These are phyloP conservation scores for Datnioides undecimradiatus DNA, from an alignment of 2,113 vertebrate species.

Conservation along the genomic window DNA sequence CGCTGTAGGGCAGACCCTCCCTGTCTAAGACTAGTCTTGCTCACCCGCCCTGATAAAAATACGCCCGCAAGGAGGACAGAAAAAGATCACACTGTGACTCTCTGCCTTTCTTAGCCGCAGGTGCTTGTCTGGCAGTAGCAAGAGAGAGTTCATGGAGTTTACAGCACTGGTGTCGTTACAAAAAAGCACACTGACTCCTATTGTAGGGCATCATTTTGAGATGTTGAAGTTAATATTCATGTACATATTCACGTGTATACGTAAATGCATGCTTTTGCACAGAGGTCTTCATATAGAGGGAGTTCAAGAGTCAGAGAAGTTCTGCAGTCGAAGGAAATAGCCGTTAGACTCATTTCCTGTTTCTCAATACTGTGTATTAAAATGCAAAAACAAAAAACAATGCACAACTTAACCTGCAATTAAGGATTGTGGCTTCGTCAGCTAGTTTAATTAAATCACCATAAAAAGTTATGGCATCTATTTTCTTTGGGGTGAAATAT, in stretches of 20 bases:
- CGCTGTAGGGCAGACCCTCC: slow-evolving; percentile 57
- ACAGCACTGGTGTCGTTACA: slow-evolving; percentile 21
- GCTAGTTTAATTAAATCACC: neutral
- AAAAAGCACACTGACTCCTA: neutral
- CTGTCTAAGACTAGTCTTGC: slow-evolving; percentile 48
- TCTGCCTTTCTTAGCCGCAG: slow-evolving; percentile 51
- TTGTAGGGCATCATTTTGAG: neutral
- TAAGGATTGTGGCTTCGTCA: neutral
- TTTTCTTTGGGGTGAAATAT: neutral
- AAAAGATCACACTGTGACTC: slow-evolving; percentile 59
- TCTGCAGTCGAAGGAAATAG: neutral
- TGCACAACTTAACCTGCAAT: neutral
- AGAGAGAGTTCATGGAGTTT: slow-evolving; percentile 38
- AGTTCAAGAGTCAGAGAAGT: neutral
- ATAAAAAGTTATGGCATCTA: neutral
- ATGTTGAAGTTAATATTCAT: slow-evolving; percentile 5
- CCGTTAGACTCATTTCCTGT: neutral
- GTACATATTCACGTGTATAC: neutral
- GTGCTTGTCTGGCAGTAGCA: slow-evolving; percentile 57
- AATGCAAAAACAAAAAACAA: slow-evolving; percentile 1
- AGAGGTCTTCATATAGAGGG: neutral
- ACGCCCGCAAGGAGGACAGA: slow-evolving; percentile 64
- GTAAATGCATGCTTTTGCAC: neutral
- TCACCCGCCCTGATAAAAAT: slow-evolving; percentile 74
- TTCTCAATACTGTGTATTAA: neutral